These are phyloP conservation scores for Cirrhinus molitorella DNA, from an alignment of 2,797 vertebrate species.

Conservation along the genomic window DNA sequence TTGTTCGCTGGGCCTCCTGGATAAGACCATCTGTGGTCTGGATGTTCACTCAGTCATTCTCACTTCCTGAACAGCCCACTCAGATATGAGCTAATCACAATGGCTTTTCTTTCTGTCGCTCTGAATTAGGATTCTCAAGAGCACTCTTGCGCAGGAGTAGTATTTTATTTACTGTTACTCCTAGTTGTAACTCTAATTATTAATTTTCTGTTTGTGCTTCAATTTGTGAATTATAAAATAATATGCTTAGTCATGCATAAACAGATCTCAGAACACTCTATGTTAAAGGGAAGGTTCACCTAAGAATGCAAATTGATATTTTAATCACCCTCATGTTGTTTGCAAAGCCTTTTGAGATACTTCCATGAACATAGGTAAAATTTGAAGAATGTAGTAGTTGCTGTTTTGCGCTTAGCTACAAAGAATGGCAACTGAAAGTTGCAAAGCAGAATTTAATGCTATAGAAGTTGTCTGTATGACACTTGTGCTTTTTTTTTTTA, in stretches of 20 bases:
- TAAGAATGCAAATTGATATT: not conserved
- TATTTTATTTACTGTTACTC: not conserved
- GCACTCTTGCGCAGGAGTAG: not conserved
- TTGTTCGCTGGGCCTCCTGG: conserved; percentile 14
- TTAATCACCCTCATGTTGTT: not conserved
- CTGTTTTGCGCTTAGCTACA: not conserved
- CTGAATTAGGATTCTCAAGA: not conserved
- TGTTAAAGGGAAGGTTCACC: not conserved
- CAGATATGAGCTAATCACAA: conserved; percentile 40
- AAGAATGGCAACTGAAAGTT: not conserved
- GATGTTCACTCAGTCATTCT: conserved; percentile 44
- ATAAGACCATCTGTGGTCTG: conserved; percentile 39
- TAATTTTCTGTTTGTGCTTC: not conserved
- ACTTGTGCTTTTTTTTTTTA: not conserved
- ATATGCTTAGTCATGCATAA: not conserved
- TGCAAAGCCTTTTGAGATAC: not conserved
- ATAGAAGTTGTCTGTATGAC: not conserved
- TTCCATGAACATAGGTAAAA: not conserved
- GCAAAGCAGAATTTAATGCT: not conserved
- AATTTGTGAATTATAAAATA: conserved; percentile 1
- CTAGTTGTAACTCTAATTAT: not conserved
- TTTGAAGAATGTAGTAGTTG: not conserved
- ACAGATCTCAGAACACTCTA: not conserved
- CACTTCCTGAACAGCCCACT: conserved; percentile 35
- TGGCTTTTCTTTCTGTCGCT: conserved; percentile 12